Evolutionary conservation across 2,888 invertebrate genomes (phyloP), one percentile per base, ranked within the genome.

Genomic region (Hypomecis punctinalis): DNA sequence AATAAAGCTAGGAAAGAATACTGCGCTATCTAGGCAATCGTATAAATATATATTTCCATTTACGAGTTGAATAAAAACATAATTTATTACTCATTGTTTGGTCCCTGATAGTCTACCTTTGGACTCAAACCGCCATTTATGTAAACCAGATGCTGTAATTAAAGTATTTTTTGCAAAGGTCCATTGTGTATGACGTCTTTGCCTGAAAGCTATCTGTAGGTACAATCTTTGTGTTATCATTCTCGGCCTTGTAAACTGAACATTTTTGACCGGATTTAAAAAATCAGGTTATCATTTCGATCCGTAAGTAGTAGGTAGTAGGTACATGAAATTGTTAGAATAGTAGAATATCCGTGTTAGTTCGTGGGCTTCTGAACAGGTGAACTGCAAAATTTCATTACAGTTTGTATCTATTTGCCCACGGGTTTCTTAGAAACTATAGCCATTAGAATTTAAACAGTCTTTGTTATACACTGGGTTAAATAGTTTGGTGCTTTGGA

Each of bases 11-110:
- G 46, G 59, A 49, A 64, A 47, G 47, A 47, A 35, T n/a, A 40
- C 54, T 49, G 42, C 36, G 47, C 40, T 60, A 64, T 60, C 64
- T 60, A 55, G 45, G 33, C 54, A 59, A 49, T 51, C 46, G 37
- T 54, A 46, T 46, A 64, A 43, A 47, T 40, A 33, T 43, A 47
- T 36, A 10, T 54, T 58, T 51, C 11, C 35, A 43, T 51, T 54
- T 13, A 36, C 45, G 53, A 7, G 23, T 23, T n/a, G 36, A 49
- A 49, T 59, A 59, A 56, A 57, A 59, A 56, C 40, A 53, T 59
- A 61, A 66, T 66, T 66, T 68, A 68, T 61, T 48, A 47, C 63
- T 61, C 63, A 66, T 66, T 69, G 69, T 66, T 59, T 53, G 48
- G 23, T 43, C 35, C 10, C 58, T 55, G 59, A 59, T 63, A 63